Conservation (phyloP, 2,888 invertebrate species). For the Pyrgus malvae region DNA sequence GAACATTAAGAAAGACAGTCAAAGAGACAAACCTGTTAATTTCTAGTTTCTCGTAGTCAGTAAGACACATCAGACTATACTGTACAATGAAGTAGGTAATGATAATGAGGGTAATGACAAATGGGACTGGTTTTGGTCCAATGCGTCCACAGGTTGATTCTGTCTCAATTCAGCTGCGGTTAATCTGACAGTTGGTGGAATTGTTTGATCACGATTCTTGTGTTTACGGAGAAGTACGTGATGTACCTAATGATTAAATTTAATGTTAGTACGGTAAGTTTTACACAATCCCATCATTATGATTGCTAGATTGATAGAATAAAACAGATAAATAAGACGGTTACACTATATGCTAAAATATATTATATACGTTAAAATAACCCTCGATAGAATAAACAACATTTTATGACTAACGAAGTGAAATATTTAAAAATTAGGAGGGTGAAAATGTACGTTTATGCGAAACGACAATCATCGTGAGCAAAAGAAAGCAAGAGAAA, state of each 20-base stretch:
- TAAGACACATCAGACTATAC: background rate
- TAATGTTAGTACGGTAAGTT: background rate
- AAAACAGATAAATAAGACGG: too few species aligned
- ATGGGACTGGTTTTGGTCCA: constrained; percentile 4
- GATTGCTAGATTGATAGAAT: too few species aligned
- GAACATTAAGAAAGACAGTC: too few species aligned
- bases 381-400: too few species aligned
- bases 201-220: background rate
- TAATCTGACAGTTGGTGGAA: constrained; percentile 2
- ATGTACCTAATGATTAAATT: background rate
- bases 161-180: constrained; percentile 37
- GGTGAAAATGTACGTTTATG: too few species aligned
- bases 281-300: too few species aligned
- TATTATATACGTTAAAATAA: too few species aligned
- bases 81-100: background rate
- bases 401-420: too few species aligned
- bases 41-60: background rate
- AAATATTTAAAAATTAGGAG: too few species aligned
- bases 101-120: constrained; percentile 3
- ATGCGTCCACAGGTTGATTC: constrained; percentile 4
- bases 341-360: too few species aligned
- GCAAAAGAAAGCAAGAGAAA: too few species aligned
- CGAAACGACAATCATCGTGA: too few species aligned
- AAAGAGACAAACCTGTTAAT: background rate
- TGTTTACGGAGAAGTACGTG: background rate